phyloP scores from a whole-genome alignment of 2,888 invertebrate genomes.

The Callyntrura guangdongensis region DNA sequence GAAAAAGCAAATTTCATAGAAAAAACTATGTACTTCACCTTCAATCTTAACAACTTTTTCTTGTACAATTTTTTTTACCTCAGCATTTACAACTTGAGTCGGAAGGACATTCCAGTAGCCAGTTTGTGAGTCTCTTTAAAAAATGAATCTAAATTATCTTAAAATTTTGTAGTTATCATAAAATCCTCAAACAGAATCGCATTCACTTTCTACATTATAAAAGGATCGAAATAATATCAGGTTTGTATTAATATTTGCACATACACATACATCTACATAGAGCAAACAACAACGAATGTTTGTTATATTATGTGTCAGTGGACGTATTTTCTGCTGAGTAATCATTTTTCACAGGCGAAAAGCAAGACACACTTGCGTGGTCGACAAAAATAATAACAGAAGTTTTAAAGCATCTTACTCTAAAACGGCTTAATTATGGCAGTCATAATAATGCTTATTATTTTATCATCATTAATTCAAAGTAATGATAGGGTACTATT shows the following conservation, averaged over 20 bases:
- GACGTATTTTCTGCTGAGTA: not conserved
- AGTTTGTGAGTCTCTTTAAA: not conserved
- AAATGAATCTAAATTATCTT: too few relatives aligned
- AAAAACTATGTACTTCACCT: conserved; percentile 42
- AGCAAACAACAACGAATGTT: not conserved
- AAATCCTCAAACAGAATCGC: too few relatives aligned
- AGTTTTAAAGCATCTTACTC: conserved; percentile 55
- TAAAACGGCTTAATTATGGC: conserved; percentile 69
- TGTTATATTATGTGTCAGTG: not conserved
- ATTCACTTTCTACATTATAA: too few relatives aligned
- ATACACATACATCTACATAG: not conserved
- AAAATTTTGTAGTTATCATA: too few relatives aligned
- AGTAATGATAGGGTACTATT: conserved; percentile 72
- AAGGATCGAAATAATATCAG: not conserved
- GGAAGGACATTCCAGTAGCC: not conserved
- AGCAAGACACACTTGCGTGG: conserved; percentile 3
- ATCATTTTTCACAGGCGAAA: not conserved
- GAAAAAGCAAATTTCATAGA: too few relatives aligned
- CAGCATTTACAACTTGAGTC: not conserved
- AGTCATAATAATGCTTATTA: conserved; percentile 58
- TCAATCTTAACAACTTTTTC: conserved; percentile 5
- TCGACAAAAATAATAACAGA: conserved; percentile 40
- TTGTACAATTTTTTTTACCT: not conserved
- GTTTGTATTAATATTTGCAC: not conserved
- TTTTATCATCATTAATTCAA: conserved; percentile 78